phyloP scores from a whole-genome alignment of 2,113 vertebrate species.

The Xyrauchen texanus region DNA sequence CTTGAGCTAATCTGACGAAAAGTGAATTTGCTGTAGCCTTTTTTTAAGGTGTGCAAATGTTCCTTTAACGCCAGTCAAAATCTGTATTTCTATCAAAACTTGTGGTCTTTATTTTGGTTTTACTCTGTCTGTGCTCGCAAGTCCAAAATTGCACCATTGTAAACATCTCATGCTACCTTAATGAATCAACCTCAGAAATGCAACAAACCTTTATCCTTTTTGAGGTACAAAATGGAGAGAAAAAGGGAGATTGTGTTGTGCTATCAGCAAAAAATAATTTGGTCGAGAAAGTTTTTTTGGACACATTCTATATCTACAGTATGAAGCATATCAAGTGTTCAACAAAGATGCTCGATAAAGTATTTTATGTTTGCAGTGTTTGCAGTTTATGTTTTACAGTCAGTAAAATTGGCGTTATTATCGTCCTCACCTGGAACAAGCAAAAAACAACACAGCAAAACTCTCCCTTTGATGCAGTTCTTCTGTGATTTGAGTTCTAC shows the following conservation, averaged over 20 bases:
- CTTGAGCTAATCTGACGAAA: neutral
- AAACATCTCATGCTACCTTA: conserved; percentile 6
- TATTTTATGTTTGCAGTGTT: conserved; percentile 29
- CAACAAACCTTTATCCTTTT: neutral
- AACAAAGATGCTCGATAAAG: conserved; percentile 25
- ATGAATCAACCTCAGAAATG: no score
- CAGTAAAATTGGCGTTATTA: neutral
- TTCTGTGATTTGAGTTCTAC: neutral
- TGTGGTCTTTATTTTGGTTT: neutral
- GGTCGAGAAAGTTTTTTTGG: neutral
- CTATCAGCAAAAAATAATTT: neutral
- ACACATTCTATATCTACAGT: neutral
- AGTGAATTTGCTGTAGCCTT: neutral
- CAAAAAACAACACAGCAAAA: conserved; percentile 24
- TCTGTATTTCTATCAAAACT: no score
- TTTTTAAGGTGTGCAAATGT: no score
- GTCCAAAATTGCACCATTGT: neutral
- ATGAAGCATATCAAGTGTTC: conserved; percentile 20
- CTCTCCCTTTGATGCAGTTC: neutral
- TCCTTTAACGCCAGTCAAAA: no score
- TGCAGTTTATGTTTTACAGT: conserved; percentile 13
- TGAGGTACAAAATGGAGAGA: conserved; percentile 2
- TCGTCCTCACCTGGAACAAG: conserved; percentile 24
- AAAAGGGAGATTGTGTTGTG: neutral
- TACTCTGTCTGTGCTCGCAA: neutral